Percentiles rank a stretch among this genome's conserved stretches.
These are phyloP conservation scores for Chloroceryle inda DNA, from an alignment of 2,797 vertebrate genomes.

Conservation along the genomic window DNA sequence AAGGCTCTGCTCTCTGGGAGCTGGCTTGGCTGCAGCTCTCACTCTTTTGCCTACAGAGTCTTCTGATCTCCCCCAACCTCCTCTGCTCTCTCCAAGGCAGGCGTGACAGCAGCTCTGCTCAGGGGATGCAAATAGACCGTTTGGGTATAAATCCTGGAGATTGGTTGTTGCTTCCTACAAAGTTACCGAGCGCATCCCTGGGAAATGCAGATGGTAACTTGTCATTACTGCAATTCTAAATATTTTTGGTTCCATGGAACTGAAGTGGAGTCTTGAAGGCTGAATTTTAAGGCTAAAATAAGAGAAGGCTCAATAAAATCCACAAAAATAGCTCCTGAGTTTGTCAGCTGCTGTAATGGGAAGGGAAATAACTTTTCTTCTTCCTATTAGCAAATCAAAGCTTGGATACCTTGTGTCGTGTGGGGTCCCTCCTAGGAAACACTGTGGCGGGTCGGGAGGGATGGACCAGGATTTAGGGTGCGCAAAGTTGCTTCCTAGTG, in stretches of 20 bases:
- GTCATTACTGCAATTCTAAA: constrained; percentile 21
- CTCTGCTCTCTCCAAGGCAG: neutral
- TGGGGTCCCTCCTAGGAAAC: neutral
- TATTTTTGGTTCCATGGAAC: constrained; percentile 44
- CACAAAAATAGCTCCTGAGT: neutral
- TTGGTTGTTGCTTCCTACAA: constrained; percentile 32
- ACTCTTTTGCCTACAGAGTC: constrained; percentile 20
- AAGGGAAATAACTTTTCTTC: neutral
- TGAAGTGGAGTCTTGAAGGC: constrained; percentile 15
- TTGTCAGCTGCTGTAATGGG: constrained; percentile 14
- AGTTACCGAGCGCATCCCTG: constrained; percentile 4
- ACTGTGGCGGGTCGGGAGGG: accelerated
- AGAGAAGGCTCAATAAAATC: constrained; percentile 49
- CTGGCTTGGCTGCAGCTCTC: constrained; percentile 30
- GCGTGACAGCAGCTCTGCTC: neutral
- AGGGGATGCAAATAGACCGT: constrained; percentile 35
- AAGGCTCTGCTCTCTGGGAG: constrained; percentile 10
- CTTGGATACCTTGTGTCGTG: neutral
- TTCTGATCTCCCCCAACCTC: constrained; percentile 6
- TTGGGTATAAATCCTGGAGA: constrained; percentile 64
- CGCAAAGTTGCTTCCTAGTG: accelerated
- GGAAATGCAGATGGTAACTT: constrained; percentile 50
- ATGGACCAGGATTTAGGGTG: neutral
- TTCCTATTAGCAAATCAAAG: neutral
- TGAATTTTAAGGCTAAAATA: constrained; percentile 58